These are phyloP conservation scores for Amphipyra berbera DNA, from an alignment of 2,888 invertebrate species.

Conservation along the genomic window DNA sequence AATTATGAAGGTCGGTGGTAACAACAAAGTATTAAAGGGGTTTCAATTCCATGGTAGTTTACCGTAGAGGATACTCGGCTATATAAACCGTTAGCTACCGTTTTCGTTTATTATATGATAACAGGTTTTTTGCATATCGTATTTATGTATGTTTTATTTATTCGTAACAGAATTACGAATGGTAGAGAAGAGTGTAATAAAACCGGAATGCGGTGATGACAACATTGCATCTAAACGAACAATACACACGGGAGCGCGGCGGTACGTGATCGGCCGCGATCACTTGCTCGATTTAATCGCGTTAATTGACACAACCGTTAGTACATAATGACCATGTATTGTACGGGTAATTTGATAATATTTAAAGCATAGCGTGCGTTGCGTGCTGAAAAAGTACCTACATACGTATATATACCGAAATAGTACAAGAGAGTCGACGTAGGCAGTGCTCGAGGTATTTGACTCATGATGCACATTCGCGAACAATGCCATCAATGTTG, in stretches of 20 bases:
- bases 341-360: conserved; percentile 86
- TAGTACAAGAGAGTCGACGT: conserved; percentile 27
- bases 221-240: conserved; percentile 68
- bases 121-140: conserved; percentile 43
- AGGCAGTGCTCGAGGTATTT: conserved; percentile 29
- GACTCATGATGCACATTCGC: conserved; percentile 69
- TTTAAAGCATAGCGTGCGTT: conserved; percentile 76
- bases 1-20: conserved; percentile 50
- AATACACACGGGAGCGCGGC: conserved; percentile 63
- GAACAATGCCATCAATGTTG: conserved; percentile 78
- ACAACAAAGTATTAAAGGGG: conserved; percentile 43
- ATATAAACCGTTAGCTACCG: conserved; percentile 43
- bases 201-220: conserved; percentile 43
- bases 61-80: conserved; percentile 46
- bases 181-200: conserved; percentile 28
- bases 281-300: conserved; percentile 84
- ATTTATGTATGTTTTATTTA: conserved; percentile 39
- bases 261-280: conserved; percentile 81
- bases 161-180: conserved; percentile 30
- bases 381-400: conserved; percentile 71
- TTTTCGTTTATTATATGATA: conserved; percentile 41
- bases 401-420: conserved; percentile 33
- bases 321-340: conserved; percentile 84
- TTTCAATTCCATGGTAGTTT: conserved; percentile 49
- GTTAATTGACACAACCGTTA: conserved; percentile 88